Percentiles rank a stretch among this genome's conserved stretches.
These are phyloP conservation scores for Oreochromis spilurus DNA, from an alignment of 2,113 vertebrate species.

Conservation along the genomic window DNA sequence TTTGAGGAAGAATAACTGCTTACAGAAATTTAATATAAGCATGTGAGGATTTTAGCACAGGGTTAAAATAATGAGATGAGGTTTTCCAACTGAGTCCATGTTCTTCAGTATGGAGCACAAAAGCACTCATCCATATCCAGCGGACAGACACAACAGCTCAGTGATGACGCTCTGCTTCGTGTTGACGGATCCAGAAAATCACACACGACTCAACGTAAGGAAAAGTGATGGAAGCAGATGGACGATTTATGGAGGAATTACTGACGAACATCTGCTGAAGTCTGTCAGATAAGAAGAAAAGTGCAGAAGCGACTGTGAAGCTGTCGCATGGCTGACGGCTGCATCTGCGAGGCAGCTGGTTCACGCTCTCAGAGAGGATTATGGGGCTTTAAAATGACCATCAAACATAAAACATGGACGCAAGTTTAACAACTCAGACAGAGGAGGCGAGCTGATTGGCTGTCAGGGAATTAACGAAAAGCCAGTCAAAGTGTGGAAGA, in stretches of 20 bases:
- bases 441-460: neutral
- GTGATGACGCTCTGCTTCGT: neutral
- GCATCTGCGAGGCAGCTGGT: neutral
- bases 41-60: neutral
- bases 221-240: neutral
- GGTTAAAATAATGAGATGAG: neutral
- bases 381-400: constrained; percentile 25
- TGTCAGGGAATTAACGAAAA: constrained; percentile 26
- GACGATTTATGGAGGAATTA: neutral
- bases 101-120: neutral
- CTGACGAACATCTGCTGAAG: neutral
- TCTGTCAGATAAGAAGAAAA: neutral
- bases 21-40: neutral
- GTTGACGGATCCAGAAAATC: neutral
- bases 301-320: neutral
- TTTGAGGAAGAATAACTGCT: neutral
- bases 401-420: neutral
- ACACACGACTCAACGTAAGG: neutral
- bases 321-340: neutral
- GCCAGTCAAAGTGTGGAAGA: constrained; percentile 4
- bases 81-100: neutral
- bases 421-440: neutral
- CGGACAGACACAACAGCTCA: neutral
- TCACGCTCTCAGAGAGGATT: constrained; percentile 32
- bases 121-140: neutral